These are phyloP conservation scores for Vespertilio murinus DNA, from an alignment of 2,797 vertebrate species.

Conservation along the genomic window DNA sequence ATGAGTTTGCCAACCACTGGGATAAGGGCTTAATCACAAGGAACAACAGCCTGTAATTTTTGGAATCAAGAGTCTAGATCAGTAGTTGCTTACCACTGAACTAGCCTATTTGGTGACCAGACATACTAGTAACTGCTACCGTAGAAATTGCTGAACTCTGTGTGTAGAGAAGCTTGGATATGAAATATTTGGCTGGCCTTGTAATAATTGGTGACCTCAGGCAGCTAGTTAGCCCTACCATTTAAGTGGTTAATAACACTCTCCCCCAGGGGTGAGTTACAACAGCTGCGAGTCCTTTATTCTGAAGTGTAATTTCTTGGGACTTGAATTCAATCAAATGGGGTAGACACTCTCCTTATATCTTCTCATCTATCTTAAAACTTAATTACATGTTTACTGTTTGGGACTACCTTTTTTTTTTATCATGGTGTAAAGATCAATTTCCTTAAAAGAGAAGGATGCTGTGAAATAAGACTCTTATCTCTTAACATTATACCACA, in stretches of 20 bases:
- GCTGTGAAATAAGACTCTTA: conserved; percentile 29
- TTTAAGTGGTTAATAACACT: not conserved
- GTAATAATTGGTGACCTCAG: not conserved
- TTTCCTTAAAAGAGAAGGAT: conserved; percentile 24
- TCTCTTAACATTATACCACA: not conserved
- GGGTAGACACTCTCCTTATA: not conserved
- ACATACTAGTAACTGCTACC: not conserved
- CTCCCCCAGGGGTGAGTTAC: not conserved
- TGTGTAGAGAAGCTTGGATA: not conserved
- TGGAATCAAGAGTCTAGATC: no score
- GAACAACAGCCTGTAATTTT: no score
- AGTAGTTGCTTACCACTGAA: no score
- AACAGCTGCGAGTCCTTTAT: not conserved
- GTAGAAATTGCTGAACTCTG: not conserved
- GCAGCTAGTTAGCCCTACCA: not conserved
- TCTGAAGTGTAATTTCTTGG: conserved; percentile 25
- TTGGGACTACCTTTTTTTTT: conserved; percentile 20
- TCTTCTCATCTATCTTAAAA: conserved; percentile 23
- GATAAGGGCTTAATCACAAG: no score
- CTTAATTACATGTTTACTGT: conserved; percentile 39
- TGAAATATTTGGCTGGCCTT: not conserved
- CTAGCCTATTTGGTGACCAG: not conserved
- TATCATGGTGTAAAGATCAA: conserved; percentile 16
- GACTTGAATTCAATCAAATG: conserved; percentile 7
- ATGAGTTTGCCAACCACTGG: no score